phyloP scores from a whole-genome alignment of 2,113 vertebrate species.

The Solea solea region DNA sequence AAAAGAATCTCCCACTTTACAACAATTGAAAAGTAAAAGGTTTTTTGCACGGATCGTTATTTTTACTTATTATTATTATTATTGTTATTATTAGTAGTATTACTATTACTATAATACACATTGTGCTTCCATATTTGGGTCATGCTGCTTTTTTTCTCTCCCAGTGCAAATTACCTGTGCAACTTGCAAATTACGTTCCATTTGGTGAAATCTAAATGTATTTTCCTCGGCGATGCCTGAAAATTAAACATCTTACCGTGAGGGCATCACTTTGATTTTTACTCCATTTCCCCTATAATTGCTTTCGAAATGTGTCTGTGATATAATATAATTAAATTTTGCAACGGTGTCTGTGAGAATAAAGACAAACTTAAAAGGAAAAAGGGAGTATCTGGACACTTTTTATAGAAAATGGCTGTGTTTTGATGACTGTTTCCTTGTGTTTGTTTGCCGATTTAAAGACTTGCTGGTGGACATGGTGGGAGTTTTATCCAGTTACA shows the following conservation, averaged over 20 bases:
- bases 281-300: slow-evolving; percentile 31
- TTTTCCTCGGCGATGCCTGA: slow-evolving; percentile 12
- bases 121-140: slow-evolving; percentile 5
- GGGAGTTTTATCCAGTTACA: slow-evolving; percentile 99
- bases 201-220: slow-evolving; percentile 27
- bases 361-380: slow-evolving; percentile 21
- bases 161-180: slow-evolving; percentile 23
- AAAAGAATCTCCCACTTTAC: too few relatives aligned
- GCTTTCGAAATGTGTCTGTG: slow-evolving; percentile 19
- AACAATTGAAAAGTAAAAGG: too few relatives aligned
- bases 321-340: slow-evolving; percentile 46
- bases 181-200: slow-evolving; percentile 27
- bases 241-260: slow-evolving; percentile 23
- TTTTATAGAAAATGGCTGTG: background rate
- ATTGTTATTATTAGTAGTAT: too few relatives aligned
- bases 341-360: slow-evolving; percentile 15
- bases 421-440: background rate
- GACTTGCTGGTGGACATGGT: slow-evolving; percentile 99
- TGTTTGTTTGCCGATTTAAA: slow-evolving; percentile 69
- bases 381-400: slow-evolving; percentile 25
- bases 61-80: too few relatives aligned
- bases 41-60: too few relatives aligned
- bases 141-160: slow-evolving; percentile 4
- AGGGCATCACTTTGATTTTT: slow-evolving; percentile 19
- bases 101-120: background rate